These are phyloP conservation scores for Steinernema carpocapsae DNA, from an alignment of 2,888 invertebrate genomes.

Conservation along the genomic window DNA sequence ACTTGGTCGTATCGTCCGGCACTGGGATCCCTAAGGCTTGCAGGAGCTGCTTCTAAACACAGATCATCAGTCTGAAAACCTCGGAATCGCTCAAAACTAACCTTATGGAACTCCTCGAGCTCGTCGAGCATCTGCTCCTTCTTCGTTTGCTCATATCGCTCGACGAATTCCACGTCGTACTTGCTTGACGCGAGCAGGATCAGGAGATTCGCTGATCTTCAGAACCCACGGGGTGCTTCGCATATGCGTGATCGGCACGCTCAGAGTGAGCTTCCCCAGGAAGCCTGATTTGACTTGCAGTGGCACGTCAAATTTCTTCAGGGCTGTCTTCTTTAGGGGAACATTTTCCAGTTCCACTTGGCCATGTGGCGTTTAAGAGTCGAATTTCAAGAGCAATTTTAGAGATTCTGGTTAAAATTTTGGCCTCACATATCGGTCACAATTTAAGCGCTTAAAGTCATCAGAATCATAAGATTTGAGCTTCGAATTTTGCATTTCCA, in stretches of 20 bases:
- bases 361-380: too few relatives aligned
- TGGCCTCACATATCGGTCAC: too few relatives aligned
- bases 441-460: too few relatives aligned
- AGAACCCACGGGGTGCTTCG: slow-evolving; percentile 92
- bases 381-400: too few relatives aligned
- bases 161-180: slow-evolving; percentile 87
- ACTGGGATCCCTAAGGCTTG: slow-evolving; percentile 42
- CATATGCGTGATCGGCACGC: slow-evolving; percentile 83
- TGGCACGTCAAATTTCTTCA: slow-evolving; percentile 87
- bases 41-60: slow-evolving; percentile 52
- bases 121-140: slow-evolving; percentile 85
- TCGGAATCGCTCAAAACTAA: slow-evolving; percentile 37
- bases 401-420: too few relatives aligned
- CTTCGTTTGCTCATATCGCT: slow-evolving; percentile 80
- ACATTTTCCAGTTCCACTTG: slow-evolving; percentile 96
- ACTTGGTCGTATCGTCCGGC: slow-evolving; percentile 40
- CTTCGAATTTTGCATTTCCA: too few relatives aligned
- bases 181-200: slow-evolving; percentile 74
- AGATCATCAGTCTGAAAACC: slow-evolving; percentile 35
- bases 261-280: slow-evolving; percentile 89
- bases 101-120: slow-evolving; percentile 78
- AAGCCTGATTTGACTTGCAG: slow-evolving; percentile 74
- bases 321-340: slow-evolving; percentile 89
- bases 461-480: slow-evolving; percentile 71
- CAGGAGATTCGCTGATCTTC: slow-evolving; percentile 87